Evolutionary conservation across 2,797 vertebrate genomes (phyloP), one percentile per base, ranked within the genome.

Genomic region (Okamejei kenojei): DNA sequence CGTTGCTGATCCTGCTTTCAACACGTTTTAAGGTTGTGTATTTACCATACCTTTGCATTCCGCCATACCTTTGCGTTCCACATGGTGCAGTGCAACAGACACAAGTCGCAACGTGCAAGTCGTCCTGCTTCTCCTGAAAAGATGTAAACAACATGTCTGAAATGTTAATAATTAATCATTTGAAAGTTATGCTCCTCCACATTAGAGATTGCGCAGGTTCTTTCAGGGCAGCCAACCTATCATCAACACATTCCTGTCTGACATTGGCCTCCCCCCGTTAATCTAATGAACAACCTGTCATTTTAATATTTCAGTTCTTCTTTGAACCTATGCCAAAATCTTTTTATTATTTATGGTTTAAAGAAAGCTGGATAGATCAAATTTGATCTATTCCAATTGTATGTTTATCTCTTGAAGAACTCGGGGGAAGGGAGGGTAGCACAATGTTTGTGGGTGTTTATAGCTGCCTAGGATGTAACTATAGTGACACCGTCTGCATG

Each of bases 141-240:
- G 71, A 74, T 73, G 71, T 29, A 92, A 73, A 45, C 73, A 76
- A 54, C 38, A 17, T 76, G 73, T 76, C 45, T 74, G 35, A 73
- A 88, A 92, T 76, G 38, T 23, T 76, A 73, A 19, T 92, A 74
- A 73, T 91, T 91, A 74, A 91, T 91, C 13, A 58, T 58, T 88
- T 54, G 71, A 54, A 74, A 26, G 10, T 13, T 74, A 29, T 92
- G 90, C 38, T 74, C 10, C 26, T 54, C 21, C n/a, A 76, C n/a
- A 35, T 23, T 38, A 92, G n/a, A 88, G 61, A 88, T 68, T 88
- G 61, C 7, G 7, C 90, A 73, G 65, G 23, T 73, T 92, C 45
- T 73, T 92, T 54, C 71, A 17, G 38, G 10, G 68, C 23, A 74
- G 35, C 45, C 35, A 91, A 71, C 68, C 35, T 76, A 92, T 68